Base-by-base conservation (phyloP, 2,113 vertebrate species). In the Tenrec ecaudatus region DNA sequence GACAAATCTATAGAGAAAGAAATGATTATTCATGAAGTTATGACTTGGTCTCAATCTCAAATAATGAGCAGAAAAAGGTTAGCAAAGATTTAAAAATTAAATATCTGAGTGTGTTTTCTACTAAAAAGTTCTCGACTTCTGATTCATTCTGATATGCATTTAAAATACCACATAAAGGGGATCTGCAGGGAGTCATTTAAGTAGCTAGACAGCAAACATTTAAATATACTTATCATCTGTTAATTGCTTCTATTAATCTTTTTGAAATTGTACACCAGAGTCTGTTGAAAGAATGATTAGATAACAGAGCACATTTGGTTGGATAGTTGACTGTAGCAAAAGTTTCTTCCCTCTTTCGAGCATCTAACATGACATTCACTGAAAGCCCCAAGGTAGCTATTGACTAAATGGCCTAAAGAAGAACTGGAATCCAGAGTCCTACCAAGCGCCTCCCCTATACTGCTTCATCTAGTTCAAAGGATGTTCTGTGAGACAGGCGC, bases 221-320 rank as follows among this genome's bases (percentile, higher is more conserved):
- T 43, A 79, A 79, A 53, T 78, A 31, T 66, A 38, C 69, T 20
- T 36, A 76, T 94, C 75, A 53, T 33, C 38, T 78, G 64, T 93
- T 95, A 77, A 88, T 64, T 64, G 81, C 14, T 31, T 82, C 31
- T 2, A 47, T 71, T 15, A 33, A 58, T 88, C 12, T 0, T 64
- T 81, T 82, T 88, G 20, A 60, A 90, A 15, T 88, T 69, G 29
- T 20, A 31, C 71, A 38, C 38, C 22, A 82, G 85, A 96, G 86
- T 82, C 12, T 53, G 9, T 78, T 77, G 53, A 68, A 81, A 88
- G 43, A 53, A 15, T 33, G 71, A 69, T n/a, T 77, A 77, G 31
- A 16, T 64, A 69, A 60, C 12, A n/a, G 40, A 57, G 80, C 25
- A 73, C 15, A 25, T 1, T 27, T 71, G 5, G 14, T 57, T 82